Evolutionary conservation across 2,888 invertebrate species (phyloP).

Genomic region (Patella ulyssiponensis): DNA sequence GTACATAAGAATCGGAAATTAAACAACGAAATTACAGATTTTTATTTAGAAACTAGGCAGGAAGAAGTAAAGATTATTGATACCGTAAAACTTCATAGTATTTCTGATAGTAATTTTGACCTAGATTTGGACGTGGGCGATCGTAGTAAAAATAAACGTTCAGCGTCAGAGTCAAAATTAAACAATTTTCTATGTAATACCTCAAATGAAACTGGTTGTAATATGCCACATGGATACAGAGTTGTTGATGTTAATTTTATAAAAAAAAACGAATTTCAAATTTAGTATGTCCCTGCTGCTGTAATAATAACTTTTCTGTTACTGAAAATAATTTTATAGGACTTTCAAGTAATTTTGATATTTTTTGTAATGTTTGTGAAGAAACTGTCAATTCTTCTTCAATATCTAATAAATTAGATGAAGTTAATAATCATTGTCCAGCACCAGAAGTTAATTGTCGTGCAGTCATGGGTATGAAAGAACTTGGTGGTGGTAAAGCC

Average conservation of each 20-base stretch:
- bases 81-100: too few relatives aligned
- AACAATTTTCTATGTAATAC: too few relatives aligned
- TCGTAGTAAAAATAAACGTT: too few relatives aligned
- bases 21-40: too few relatives aligned
- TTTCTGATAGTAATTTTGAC: too few relatives aligned
- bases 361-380: not conserved
- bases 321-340: not conserved
- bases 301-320: too few relatives aligned
- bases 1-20: too few relatives aligned
- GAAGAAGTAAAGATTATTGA: too few relatives aligned
- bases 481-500: not conserved
- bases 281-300: not conserved
- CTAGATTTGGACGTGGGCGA: too few relatives aligned
- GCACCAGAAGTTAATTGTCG: not conserved
- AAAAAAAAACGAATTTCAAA: not conserved
- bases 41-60: too few relatives aligned
- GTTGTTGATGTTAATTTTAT: not conserved
- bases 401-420: not conserved
- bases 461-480: conserved; percentile 1
- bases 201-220: too few relatives aligned
- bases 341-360: not conserved
- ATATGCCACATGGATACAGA: not conserved
- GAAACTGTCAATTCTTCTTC: not conserved
- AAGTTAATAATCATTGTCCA: not conserved
- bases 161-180: too few relatives aligned